Conservation (phyloP, 2,888 invertebrate species). For the Cerceris rybyensis region DNA sequence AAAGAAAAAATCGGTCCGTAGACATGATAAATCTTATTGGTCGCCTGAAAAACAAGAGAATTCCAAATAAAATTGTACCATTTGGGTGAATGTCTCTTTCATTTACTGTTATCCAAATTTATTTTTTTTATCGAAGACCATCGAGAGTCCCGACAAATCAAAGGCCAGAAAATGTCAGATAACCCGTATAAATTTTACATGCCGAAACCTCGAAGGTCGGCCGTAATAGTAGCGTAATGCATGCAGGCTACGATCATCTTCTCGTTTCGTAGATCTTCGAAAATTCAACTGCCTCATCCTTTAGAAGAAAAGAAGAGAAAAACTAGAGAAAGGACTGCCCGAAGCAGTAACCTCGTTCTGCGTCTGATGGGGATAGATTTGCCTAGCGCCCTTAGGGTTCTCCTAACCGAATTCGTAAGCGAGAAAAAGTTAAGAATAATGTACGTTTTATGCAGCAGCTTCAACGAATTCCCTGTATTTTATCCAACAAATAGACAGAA, state of each 20-base stretch:
- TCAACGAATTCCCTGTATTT: slow-evolving; percentile 54
- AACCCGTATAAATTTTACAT: neutral
- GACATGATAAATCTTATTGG: too few species aligned
- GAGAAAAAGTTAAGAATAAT: slow-evolving; percentile 68
- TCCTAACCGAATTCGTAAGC: slow-evolving; percentile 34
- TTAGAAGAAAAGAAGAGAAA: slow-evolving; percentile 1
- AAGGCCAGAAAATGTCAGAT: neutral
- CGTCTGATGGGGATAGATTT: slow-evolving; percentile 68
- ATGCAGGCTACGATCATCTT: slow-evolving; percentile 18
- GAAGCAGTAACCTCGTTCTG: slow-evolving; percentile 59
- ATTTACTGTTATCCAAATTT: too few species aligned
- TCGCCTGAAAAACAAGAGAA: too few species aligned
- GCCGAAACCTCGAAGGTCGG: slow-evolving; percentile 11
- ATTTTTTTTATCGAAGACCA: neutral
- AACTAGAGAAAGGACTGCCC: neutral
- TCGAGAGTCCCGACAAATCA: neutral
- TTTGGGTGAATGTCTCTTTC: too few species aligned
- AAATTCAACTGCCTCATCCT: slow-evolving; percentile 35
- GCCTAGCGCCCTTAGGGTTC: slow-evolving; percentile 55
- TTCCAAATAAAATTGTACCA: too few species aligned
- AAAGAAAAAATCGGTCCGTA: too few species aligned
- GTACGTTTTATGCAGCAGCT: slow-evolving; percentile 63
- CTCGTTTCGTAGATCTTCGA: slow-evolving; percentile 14
- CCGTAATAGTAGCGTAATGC: slow-evolving; percentile 31
- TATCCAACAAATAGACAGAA: slow-evolving; percentile 63